phyloP scores from a whole-genome alignment of 1,140 invertebrate genomes.

The Bombyx mori region DNA sequence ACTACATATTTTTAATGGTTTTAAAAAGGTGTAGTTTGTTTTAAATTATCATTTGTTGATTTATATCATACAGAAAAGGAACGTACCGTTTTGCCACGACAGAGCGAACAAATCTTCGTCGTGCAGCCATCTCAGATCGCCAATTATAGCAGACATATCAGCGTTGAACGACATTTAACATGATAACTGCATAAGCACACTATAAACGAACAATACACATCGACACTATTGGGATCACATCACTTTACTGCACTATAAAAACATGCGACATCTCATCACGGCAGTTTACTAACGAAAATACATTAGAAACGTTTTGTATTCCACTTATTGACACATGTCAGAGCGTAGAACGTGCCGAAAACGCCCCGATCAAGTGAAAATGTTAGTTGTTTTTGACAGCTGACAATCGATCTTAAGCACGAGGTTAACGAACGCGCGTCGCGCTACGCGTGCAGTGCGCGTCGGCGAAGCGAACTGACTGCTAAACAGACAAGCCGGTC shows the following conservation, averaged over 20 bases:
- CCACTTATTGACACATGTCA: too few relatives aligned
- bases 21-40: too few relatives aligned
- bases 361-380: too few relatives aligned
- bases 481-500: slow-evolving; percentile 13
- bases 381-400: slow-evolving; percentile 16
- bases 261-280: slow-evolving; percentile 16
- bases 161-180: slow-evolving; percentile 59
- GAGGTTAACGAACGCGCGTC: slow-evolving; percentile 46
- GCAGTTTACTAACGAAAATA: too few relatives aligned
- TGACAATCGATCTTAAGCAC: slow-evolving; percentile 51
- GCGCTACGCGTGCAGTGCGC: slow-evolving; percentile 41
- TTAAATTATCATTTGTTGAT: too few relatives aligned
- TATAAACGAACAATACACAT: slow-evolving; percentile 37
- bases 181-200: slow-evolving; percentile 53
- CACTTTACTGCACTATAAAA: slow-evolving; percentile 34
- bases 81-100: slow-evolving; percentile 62
- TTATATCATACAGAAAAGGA: slow-evolving; percentile 1
- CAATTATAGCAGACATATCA: slow-evolving; percentile 67
- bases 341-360: too few relatives aligned
- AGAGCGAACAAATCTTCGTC: slow-evolving; percentile 62
- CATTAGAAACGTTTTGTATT: too few relatives aligned
- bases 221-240: slow-evolving; percentile 41
- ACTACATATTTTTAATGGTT: too few relatives aligned
- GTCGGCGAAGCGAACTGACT: slow-evolving; percentile 38
- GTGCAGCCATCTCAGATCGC: slow-evolving; percentile 63